Evolutionary conservation across 2,113 vertebrate genomes (phyloP), one percentile per base, ranked within the genome.

Genomic region (Delphinapterus leucas): DNA sequence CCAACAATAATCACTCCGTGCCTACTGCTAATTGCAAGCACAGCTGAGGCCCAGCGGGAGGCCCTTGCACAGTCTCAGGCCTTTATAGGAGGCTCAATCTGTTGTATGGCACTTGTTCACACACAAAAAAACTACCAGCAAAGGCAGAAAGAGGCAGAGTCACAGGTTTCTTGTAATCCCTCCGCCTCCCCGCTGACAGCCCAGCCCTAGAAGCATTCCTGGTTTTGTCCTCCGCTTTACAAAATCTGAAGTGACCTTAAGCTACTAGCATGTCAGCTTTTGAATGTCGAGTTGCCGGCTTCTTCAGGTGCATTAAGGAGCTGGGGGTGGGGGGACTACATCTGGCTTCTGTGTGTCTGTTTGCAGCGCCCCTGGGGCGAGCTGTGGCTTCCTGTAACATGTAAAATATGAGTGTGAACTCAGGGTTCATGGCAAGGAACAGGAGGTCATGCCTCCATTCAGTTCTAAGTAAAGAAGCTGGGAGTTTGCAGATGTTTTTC

Each of bases 81-180:
- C 99, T 99, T 99, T 99, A 98, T 99, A 99, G 98, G 98, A 99
- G 99, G 98, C 99, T 99, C 99, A 99, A 99, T 99, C 99, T 99
- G 99, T 99, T 99, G 99, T 99, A 99, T 99, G 99, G 99, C 98
- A 99, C 99, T 99, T 99, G 99, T 99, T 99, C 99, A 99, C 98
- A 99, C 98, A 99, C 98, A 98, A 98, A 98, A 99, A 99, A 99
- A 99, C 99, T 99, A 99, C 99, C 98, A 99, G 99, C 99, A 99
- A 99, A 99, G 99, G 99, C 99, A 99, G 99, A 99, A 99, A 99
- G 99, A 99, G 99, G 99, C 99, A 99, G 99, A 99, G 99, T 99
- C 99, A 99, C 99, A 99, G 99, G 99, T 99, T 99, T 98, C 99
- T 99, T 99, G 99, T 99, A 99, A 99, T 99, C 99, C 99, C 98